phyloP scores from a whole-genome alignment of 2,797 vertebrate species.

The Acipenser oxyrinchus region DNA sequence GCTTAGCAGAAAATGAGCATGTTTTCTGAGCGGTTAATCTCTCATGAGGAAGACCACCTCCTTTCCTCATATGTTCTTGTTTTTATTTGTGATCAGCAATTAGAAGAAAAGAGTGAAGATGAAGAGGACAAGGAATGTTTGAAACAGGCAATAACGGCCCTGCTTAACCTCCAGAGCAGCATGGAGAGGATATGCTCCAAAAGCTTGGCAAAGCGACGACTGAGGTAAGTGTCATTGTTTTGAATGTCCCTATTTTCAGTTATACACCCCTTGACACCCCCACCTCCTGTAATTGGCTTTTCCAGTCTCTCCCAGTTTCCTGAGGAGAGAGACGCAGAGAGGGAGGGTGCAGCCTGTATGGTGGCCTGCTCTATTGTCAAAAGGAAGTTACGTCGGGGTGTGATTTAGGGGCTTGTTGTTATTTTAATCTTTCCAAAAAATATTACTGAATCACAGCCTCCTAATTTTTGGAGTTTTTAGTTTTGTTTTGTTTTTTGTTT shows the following conservation, averaged over 20 bases:
- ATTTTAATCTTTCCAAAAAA: conserved; percentile 21
- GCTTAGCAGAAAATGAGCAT: not conserved
- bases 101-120: conserved; percentile 93
- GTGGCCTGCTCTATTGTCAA: conserved; percentile 20
- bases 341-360: not conserved
- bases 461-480: not conserved
- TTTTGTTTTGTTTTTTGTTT: not conserved
- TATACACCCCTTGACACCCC: not conserved
- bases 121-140: conserved; percentile 94
- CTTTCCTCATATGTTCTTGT: not conserved
- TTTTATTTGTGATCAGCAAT: conserved; percentile 60
- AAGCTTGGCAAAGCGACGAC: conserved; percentile 85
- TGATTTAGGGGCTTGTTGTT: conserved; percentile 31
- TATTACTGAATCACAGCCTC: not conserved
- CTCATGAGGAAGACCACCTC: conserved; percentile 1
- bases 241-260: not conserved
- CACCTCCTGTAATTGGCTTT: not conserved
- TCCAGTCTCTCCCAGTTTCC: not conserved
- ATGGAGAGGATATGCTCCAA: conserved; percentile 95
- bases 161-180: conserved; percentile 93
- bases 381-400: conserved; percentile 43
- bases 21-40: not conserved
- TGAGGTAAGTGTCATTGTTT: conserved; percentile 63
- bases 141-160: conserved; percentile 92
- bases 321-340: no score